These are phyloP conservation scores for Amphiura filiformis DNA, from an alignment of 35 echinoderm and acorn worm species.

Conservation along the genomic window DNA sequence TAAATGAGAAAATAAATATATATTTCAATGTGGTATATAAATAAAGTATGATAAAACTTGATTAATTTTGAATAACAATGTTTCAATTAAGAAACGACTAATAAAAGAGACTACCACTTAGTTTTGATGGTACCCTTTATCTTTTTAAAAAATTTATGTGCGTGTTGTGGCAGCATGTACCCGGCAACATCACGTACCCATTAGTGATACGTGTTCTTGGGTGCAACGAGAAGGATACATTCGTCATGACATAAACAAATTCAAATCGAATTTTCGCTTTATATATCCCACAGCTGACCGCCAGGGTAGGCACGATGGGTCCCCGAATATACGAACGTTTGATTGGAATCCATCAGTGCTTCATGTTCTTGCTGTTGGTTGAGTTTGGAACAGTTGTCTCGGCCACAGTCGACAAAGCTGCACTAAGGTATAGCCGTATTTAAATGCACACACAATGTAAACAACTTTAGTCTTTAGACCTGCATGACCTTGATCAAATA, in stretches of 20 bases:
- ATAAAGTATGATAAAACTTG: too few species aligned
- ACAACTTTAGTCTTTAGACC: too few species aligned
- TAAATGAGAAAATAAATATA: too few species aligned
- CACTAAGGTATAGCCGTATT: background rate
- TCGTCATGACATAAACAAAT: too few species aligned
- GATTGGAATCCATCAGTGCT: background rate
- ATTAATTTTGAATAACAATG: too few species aligned
- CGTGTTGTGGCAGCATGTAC: background rate
- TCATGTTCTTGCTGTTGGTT: background rate
- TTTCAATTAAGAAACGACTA: too few species aligned
- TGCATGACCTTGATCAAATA: too few species aligned
- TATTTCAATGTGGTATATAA: too few species aligned
- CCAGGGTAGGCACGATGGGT: too few species aligned
- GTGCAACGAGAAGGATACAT: background rate
- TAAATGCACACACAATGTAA: background rate
- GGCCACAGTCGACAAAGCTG: background rate
- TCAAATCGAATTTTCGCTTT: too few species aligned
- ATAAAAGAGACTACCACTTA: background rate
- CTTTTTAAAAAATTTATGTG: background rate
- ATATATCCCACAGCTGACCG: too few species aligned
- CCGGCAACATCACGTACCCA: background rate
- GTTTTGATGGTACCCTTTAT: background rate
- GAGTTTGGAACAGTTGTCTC: background rate
- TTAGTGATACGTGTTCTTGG: background rate
- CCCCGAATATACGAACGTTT: too few species aligned